Base-by-base conservation (phyloP, 2,888 invertebrate species). In the Amphipoea oculea region DNA sequence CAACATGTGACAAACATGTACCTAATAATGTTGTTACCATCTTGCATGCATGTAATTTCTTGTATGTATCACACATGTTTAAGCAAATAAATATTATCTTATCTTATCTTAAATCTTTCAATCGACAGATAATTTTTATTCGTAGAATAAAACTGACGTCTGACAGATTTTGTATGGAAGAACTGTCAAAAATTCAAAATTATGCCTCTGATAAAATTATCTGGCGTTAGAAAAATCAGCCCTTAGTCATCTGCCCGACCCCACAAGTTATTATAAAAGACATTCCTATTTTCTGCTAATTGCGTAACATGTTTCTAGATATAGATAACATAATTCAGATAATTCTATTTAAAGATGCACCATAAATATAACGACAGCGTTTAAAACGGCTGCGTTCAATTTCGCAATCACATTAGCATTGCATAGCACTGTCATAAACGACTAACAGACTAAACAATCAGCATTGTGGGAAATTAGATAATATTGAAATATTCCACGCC, bases 401-500 rank as follows among this genome's bases (percentile, higher is more conserved):
- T 86, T 86, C 20, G 78, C 80, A 86, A 88, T 73, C 57, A 69
- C 67, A 74, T 78, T 83, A 80, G 76, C 79, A 78, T 81, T 73
- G 67, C 76, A 74, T 67, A 63, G 67, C 73, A 57, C 73, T 83
- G 60, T 77, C 83, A 75, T 76, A 85, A 65, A 82, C 74, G 73
- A 60, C 70, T 78, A 57, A 77, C 74, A 63, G 67, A 83, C 83
- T 86, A 78, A 83, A 88, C 89, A 86, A 90, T 83, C 73, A 81
- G 71, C n/a, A 80, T 84, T 82, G 81, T 82, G 62, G 78, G 75
- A 82, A 86, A 89, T 84, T 76, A 82, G 81, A 86, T 82, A 90
- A 82, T 89, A 89, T 86, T 86, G 86, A 84, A 78, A 79, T 89
- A 89, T 87, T 88, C 82, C 79, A 81, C 86, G 86, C 89, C 89